Evolutionary conservation across 2,888 invertebrate species (phyloP), one percentile per base, ranked within the genome.

Genomic region (Lamellibrachia columna): DNA sequence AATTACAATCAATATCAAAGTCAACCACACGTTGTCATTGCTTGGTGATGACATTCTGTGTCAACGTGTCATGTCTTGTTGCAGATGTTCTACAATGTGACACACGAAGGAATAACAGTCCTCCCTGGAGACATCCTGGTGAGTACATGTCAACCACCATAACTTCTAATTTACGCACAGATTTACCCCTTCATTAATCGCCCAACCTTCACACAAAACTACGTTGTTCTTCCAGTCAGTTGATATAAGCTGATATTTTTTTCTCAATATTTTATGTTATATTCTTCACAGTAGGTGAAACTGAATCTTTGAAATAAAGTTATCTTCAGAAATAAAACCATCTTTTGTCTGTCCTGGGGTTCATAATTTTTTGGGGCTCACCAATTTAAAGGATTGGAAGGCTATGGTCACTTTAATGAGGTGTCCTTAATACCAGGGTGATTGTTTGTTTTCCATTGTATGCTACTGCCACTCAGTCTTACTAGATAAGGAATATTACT

Each of bases 71-170:
- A 75, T n/a, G 75, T 75, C 75, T 22, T 75, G 3, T 53, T 94
- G 60, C 95, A 96, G 96, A 96, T 96, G 96, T 96, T 96, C 93
- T 96, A 96, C 94, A 95, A 96, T 60, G 95, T 94, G 9, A 95
- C 96, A 7, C 95, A 94, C 7, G 95, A 96, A 7, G 95, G 95
- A 7, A 92, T 96, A 52, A 94, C 94, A 3, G 94, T 96, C 6
- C 92, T 94, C 53, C 92, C 94, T 90, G 96, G 96, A 60, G 96
- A 96, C 93, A 95, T 95, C 53, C 92, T 96, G 95, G 96, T 96
- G 60, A 92, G 91, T 91, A 22, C 0, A 40, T 40, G 11, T 22
- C 11, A 75, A 75, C 75, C 75, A 75, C 2, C 75, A 15, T 22
- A 22, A 4, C 11, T 22, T 15, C 75, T 75, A 15, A 75, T n/a